Base-by-base conservation (phyloP, 2,113 vertebrate species). In the Steatornis caripensis region DNA sequence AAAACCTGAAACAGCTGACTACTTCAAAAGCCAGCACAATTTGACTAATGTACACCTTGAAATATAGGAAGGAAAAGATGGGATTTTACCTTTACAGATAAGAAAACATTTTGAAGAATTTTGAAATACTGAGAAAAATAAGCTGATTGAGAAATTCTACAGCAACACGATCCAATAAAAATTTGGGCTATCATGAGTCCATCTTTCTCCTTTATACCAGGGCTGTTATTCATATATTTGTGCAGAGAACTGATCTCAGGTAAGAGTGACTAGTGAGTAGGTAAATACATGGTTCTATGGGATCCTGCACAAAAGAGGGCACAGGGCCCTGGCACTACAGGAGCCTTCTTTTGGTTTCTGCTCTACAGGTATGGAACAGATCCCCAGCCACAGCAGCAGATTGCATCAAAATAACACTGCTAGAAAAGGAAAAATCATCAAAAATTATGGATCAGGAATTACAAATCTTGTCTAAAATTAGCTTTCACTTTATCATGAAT, bases 1-100 rank as follows among this genome's bases (percentile, higher is more conserved):
- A 0, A 1, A 9, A n/a, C 8, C 8, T 6, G 7, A 75, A 76
- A n/a, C 3, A 30, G 46, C 20, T 61, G 51, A 48, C 11, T 24
- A 24, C 14, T 65, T 13, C 51, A 57, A 80, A 71, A 66, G 14
- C 8, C 41, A 87, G n/a, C n/a, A n/a, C n/a, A n/a, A n/a, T n/a
- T n/a, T n/a, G n/a, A n/a, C n/a, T n/a, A n/a, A n/a, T n/a, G n/a
- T n/a, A n/a, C n/a, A n/a, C n/a, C 15, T 53, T 54, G 16, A 80
- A 87, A 58, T 9, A 37, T 5, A 36, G 5, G n/a, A 65, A 70
- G 8, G 27, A 39, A 82, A 90, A 65, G 0, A 39, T 41, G 46
- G n/a, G 26, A 12, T 71, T 87, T 84, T 55, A 53, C 30, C 43
- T 87, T 53, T 72, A 41, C 17, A 76, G 58, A 62, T 24, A 26